A percentile compares a stretch with the other conserved stretches of the same genome.
phyloP scores from a whole-genome alignment of 2,797 vertebrate species.

The Onychomys arenicola region DNA sequence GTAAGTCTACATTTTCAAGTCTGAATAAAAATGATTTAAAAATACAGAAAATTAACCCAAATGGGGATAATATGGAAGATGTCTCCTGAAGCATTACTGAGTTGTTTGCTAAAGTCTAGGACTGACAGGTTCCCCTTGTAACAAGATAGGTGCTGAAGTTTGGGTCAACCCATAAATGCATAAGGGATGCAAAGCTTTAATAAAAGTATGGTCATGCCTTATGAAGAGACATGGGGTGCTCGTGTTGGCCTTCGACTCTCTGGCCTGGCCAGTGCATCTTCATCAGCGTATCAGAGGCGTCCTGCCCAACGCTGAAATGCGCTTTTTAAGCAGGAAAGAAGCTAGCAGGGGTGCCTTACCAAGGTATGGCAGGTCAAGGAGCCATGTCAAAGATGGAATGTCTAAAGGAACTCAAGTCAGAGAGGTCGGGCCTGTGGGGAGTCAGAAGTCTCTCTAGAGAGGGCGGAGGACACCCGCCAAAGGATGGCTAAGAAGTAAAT shows the following conservation, averaged over 20 bases:
- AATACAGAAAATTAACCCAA: not conserved
- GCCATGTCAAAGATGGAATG: not conserved
- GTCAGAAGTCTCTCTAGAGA: not conserved
- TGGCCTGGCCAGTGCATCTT: not conserved
- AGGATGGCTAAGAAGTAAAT: not conserved
- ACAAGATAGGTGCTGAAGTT: not conserved
- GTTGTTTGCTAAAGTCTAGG: not conserved
- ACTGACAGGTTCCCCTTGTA: not conserved
- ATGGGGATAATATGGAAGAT: not conserved
- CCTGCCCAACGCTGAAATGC: not conserved
- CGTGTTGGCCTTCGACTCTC: not conserved
- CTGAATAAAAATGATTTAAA: constrained; percentile 27
- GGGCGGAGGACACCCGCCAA: not conserved
- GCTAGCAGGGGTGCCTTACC: not conserved
- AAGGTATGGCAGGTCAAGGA: not conserved
- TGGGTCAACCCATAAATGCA: not conserved
- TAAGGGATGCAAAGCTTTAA: not conserved
- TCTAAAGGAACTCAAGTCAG: not conserved
- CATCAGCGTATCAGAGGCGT: not conserved
- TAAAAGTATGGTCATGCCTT: not conserved
- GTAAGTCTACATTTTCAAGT: not conserved
- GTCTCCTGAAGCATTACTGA: not conserved
- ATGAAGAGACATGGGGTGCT: not conserved
- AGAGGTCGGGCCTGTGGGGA: constrained; percentile 18
- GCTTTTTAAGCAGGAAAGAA: constrained; percentile 20